Evolutionary conservation across 2,888 invertebrate species (phyloP), one percentile per base, ranked within the genome.

Genomic region (Dryadula phaetusa): DNA sequence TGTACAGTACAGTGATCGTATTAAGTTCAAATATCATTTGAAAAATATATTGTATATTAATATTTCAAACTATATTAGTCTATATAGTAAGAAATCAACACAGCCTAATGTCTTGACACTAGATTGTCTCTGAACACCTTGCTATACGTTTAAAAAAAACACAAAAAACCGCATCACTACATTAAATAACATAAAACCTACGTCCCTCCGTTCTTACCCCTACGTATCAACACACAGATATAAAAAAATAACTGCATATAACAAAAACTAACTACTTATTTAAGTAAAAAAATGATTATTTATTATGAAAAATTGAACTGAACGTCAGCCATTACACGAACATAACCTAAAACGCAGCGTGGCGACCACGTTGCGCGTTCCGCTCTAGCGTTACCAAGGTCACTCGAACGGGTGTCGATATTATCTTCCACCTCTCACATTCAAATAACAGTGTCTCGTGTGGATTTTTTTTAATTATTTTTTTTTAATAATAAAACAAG

Each of bases 281-380:
- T 28, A 28, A 28, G 3, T 28, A 4, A 28, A 28, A 49, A 14
- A 16, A 1, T 4, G 3, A 8, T 18, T 8, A 28, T 3, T 32
- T 28, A 52, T 52, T 52, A 25, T 37, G 22, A 25, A 16, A 5
- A 14, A 40, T 5, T 0, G n/a, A n/a, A 49, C 28, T n/a, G 6
- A 25, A 49, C 14, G 54, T 37, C 54, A 7, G 40, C 56, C 40
- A 34, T 64, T 46, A 20, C 16, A 10, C 37, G 18, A 76, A 78
- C 72, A 83, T 88, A 89, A 88, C 88, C 87, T 88, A 77, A 79
- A 88, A 85, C 14, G 72, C 78, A 81, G 75, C 87, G 86, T 85
- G 85, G 82, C 70, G 10, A 73, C 76, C 87, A 88, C 88, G 85
- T 82, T 85, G 83, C 56, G 83, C 56, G 40, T 54, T 20, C 42